Conservation (phyloP, 1,140 invertebrate genomes). For the Hyposmocoma kahamanoa region DNA sequence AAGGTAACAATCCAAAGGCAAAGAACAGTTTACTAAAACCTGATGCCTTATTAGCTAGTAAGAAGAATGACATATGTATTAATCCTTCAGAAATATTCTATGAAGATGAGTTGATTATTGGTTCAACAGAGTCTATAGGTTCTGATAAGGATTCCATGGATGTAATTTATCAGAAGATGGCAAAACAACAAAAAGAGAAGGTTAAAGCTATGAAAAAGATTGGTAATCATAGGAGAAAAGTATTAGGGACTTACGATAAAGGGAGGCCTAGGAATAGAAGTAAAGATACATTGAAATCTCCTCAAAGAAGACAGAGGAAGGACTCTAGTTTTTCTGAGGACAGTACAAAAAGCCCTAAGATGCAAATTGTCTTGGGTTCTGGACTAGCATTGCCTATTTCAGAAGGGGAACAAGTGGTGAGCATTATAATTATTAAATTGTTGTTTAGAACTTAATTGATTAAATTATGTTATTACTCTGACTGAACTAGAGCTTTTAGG, state of each 20-base stretch:
- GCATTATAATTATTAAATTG: too few species aligned
- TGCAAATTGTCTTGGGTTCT: conserved; percentile 71
- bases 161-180: conserved; percentile 31
- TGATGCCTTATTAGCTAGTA: conserved; percentile 9
- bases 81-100: conserved; percentile 46
- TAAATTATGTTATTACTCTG: too few species aligned
- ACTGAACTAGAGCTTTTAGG: too few species aligned
- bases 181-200: conserved; percentile 41
- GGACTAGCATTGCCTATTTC: conserved; percentile 71
- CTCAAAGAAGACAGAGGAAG: conserved; percentile 39
- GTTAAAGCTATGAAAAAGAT: conserved; percentile 45
- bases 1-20: conserved; percentile 19
- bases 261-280: conserved; percentile 30
- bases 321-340: conserved; percentile 47
- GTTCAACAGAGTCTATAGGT: conserved; percentile 43
- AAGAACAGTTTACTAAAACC: conserved; percentile 31
- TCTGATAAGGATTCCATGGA: conserved; percentile 31
- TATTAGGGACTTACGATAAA: conserved; percentile 42
- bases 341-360: conserved; percentile 50
- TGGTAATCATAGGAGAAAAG: conserved; percentile 59
- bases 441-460: too few species aligned
- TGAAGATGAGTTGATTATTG: conserved; percentile 46
- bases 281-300: conserved; percentile 45
- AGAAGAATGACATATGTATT: conserved; percentile 20
- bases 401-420: conserved; percentile 76